Evolutionary conservation across 2,888 invertebrate species (phyloP).

Genomic region (Alsophila aescularia): DNA sequence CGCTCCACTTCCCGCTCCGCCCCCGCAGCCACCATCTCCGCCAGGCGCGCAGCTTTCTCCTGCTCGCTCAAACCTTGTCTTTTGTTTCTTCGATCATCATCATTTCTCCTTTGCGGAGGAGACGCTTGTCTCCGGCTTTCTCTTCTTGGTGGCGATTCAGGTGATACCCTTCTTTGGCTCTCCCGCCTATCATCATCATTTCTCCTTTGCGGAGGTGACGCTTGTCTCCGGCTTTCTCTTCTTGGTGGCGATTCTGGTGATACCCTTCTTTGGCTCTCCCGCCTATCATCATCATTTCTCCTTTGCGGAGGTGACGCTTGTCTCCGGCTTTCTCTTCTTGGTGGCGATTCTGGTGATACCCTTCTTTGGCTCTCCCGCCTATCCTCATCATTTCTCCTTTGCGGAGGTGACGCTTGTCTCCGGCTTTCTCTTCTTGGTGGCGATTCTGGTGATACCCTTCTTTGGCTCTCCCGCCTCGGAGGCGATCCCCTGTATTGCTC

Average conservation of each 20-base stretch:
- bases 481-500: neutral
- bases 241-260: too few relatives aligned
- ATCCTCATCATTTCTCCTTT: neutral
- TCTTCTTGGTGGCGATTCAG: conserved; percentile 4
- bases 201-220: too few relatives aligned
- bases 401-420: neutral
- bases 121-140: conserved; percentile 30
- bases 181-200: too few relatives aligned
- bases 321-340: too few relatives aligned
- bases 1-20: conserved; percentile 87
- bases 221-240: too few relatives aligned
- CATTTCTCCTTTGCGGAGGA: conserved; percentile 34
- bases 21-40: conserved; percentile 94
- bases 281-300: too few relatives aligned
- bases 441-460: too few relatives aligned
- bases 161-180: neutral
- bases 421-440: too few relatives aligned
- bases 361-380: neutral
- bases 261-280: too few relatives aligned
- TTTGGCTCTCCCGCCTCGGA: neutral
- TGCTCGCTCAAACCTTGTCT: conserved; percentile 53
- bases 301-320: too few relatives aligned
- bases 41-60: conserved; percentile 85
- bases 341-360: too few relatives aligned
- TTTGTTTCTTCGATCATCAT: conserved; percentile 36